These are phyloP conservation scores for Anguilla obscura DNA, from an alignment of 2,797 vertebrate genomes.

Conservation along the genomic window DNA sequence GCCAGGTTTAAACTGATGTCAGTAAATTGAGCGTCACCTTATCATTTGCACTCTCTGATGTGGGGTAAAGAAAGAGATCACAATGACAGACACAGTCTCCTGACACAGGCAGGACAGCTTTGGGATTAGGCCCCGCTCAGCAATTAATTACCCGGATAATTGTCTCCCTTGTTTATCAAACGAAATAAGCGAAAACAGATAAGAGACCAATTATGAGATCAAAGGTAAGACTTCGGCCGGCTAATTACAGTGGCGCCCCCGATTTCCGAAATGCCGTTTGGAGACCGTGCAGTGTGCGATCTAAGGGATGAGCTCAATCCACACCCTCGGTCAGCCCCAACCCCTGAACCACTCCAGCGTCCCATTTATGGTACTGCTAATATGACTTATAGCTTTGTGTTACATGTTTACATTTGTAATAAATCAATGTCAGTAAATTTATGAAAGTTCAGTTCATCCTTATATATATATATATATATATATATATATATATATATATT, in stretches of 20 bases:
- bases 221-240: not conserved
- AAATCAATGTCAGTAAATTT: not conserved
- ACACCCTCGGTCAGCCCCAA: not conserved
- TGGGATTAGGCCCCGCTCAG: not conserved
- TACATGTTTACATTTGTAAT: not conserved
- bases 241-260: not conserved
- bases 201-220: not conserved
- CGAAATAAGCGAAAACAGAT: not conserved
- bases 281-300: not conserved
- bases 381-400: not conserved
- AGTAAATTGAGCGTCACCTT: not conserved
- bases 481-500: too few species aligned
- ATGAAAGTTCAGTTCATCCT: not conserved
- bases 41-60: not conserved
- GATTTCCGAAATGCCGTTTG: not conserved
- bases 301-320: not conserved
- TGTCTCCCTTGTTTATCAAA: not conserved
- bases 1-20: not conserved
- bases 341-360: not conserved
- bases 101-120: not conserved
- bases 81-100: too few species aligned
- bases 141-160: not conserved
- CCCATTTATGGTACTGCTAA: not conserved
- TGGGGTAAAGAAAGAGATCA: not conserved
- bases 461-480: too few species aligned